phyloP scores from a whole-genome alignment of 2,888 invertebrate genomes.

The Coleophora flavipennella region DNA sequence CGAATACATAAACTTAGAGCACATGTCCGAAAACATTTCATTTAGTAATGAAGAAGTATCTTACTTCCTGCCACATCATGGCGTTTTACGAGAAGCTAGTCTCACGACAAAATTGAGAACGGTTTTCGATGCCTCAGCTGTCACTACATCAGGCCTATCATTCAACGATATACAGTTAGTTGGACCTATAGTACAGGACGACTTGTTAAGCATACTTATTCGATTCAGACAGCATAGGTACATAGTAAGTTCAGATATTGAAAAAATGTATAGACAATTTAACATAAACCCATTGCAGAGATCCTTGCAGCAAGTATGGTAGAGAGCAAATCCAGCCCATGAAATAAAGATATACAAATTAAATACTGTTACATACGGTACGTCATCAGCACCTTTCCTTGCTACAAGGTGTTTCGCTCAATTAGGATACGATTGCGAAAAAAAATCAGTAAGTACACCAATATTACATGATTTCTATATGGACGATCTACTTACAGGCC shows the following conservation, averaged over 20 bases:
- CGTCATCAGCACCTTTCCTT: constrained; percentile 20
- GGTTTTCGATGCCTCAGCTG: background rate
- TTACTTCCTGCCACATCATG: constrained; percentile 12
- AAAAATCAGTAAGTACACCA: constrained; percentile 10
- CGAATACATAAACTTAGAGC: constrained; percentile 2
- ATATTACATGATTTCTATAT: constrained; percentile 22
- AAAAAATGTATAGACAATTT: constrained; percentile 13
- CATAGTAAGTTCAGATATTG: constrained; percentile 11
- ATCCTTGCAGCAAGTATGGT: constrained; percentile 5
- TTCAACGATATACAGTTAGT: constrained; percentile 10
- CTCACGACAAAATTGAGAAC: constrained; percentile 3
- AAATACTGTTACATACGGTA: constrained; percentile 17
- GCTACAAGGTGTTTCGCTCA: constrained; percentile 18
- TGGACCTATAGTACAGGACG: constrained; percentile 7
- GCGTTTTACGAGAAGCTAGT: constrained; percentile 11
- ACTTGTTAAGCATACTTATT: constrained; percentile 6
- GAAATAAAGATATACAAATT: constrained; percentile 7
- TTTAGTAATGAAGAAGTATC: background rate
- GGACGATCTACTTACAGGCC: constrained; percentile 17
- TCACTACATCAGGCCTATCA: constrained; percentile 2
- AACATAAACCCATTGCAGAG: background rate
- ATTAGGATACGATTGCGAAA: constrained; percentile 14
- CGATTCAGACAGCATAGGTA: constrained; percentile 8
- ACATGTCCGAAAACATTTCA: constrained; percentile 1
- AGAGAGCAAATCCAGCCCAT: constrained; percentile 9